phyloP scores from a whole-genome alignment of 2,113 vertebrate genomes.

The Dascyllus trimaculatus region DNA sequence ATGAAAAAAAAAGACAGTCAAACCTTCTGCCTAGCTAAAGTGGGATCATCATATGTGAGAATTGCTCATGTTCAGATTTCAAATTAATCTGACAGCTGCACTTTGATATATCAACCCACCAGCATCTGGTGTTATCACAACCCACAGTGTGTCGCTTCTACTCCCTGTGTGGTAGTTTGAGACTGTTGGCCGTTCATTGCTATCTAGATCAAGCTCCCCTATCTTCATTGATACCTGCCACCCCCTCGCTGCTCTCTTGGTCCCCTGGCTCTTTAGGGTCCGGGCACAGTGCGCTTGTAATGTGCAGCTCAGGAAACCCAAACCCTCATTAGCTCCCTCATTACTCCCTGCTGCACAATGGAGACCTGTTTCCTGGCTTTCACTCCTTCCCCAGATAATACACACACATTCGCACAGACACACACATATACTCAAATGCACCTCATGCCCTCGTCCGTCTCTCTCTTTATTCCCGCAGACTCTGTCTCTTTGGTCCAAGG shows the following conservation, averaged over 20 bases:
- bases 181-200: constrained; percentile 44
- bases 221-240: constrained; percentile 61
- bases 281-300: constrained; percentile 66
- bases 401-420: constrained; percentile 40
- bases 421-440: constrained; percentile 64
- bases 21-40: not conserved
- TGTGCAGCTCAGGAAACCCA: constrained; percentile 75
- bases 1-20: not conserved
- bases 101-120: not conserved
- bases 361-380: constrained; percentile 75
- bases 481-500: constrained; percentile 62
- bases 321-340: constrained; percentile 81
- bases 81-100: not conserved
- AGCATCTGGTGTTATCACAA: constrained; percentile 2
- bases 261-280: constrained; percentile 54
- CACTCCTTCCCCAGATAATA: constrained; percentile 58
- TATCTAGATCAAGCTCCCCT: constrained; percentile 71
- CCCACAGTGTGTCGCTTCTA: constrained; percentile 25
- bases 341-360: constrained; percentile 76
- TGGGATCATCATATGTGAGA: not conserved
- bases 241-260: constrained; percentile 37
- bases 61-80: not conserved
- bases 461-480: constrained; percentile 64
- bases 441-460: constrained; percentile 70
- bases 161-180: constrained; percentile 69